A percentile compares a stretch with the other conserved stretches of the same genome.
Evolutionary conservation across 2,888 invertebrate genomes (phyloP).

Genomic region (Ellobium chinense): DNA sequence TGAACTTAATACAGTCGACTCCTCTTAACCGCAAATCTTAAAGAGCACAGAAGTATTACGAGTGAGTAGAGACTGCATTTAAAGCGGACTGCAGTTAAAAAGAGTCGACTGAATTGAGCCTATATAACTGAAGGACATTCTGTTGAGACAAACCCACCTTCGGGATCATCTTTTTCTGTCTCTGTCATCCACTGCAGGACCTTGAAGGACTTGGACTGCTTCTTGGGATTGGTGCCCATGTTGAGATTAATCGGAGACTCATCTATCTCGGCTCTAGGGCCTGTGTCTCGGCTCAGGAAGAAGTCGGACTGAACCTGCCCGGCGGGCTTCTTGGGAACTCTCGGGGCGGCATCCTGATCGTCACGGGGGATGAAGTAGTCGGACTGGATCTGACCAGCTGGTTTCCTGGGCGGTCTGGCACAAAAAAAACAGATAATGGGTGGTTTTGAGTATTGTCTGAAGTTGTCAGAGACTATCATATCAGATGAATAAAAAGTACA

Average conservation of each 20-base stretch:
- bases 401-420: slow-evolving; percentile 37
- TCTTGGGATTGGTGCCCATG: slow-evolving; percentile 56
- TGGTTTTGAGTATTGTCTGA: no score
- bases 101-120: no score
- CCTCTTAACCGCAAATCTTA: no score
- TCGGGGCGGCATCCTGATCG: neutral
- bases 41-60: no score
- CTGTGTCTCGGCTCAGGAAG: slow-evolving; percentile 19
- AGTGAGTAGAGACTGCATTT: no score
- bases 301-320: slow-evolving; percentile 36
- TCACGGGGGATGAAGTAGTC: slow-evolving; percentile 32
- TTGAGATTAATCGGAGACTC: slow-evolving; percentile 47
- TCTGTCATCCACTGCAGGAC: slow-evolving; percentile 73
- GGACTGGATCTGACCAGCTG: slow-evolving; percentile 36
- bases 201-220: slow-evolving; percentile 70
- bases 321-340: slow-evolving; percentile 12
- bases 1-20: no score
- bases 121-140: no score
- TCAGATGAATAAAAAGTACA: no score
- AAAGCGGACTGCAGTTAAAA: no score
- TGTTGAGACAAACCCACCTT: slow-evolving; percentile 5
- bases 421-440: no score
- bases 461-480: no score
- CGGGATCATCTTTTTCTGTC: slow-evolving; percentile 55
- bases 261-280: slow-evolving; percentile 47